Percentiles rank a stretch among this genome's conserved stretches.
Evolutionary conservation across 2,797 vertebrate genomes (phyloP).

Genomic region (Crocidura indochinensis): DNA sequence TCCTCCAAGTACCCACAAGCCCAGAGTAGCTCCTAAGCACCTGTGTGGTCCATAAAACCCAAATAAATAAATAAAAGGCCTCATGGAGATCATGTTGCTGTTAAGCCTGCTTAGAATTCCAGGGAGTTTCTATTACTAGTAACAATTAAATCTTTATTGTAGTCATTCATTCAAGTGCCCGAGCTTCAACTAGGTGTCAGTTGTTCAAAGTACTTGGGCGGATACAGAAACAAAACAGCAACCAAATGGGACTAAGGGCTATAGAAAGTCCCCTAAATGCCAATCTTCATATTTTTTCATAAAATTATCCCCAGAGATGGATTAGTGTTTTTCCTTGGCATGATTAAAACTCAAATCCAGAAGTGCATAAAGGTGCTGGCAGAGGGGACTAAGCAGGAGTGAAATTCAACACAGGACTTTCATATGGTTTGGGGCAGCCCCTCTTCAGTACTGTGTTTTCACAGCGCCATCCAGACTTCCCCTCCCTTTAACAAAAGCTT

Average conservation of each 20-base stretch:
- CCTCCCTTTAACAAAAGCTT: conserved; percentile 26
- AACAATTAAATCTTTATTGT: conserved; percentile 8
- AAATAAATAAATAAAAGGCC: too few species aligned
- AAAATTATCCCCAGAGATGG: conserved; percentile 27
- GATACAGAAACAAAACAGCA: conserved; percentile 20
- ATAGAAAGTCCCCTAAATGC: background rate
- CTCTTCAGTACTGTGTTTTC: background rate
- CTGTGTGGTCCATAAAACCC: too few species aligned
- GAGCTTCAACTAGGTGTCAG: background rate
- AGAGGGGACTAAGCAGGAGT: background rate
- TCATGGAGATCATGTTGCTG: too few species aligned
- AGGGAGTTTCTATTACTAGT: too few species aligned
- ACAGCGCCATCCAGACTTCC: background rate
- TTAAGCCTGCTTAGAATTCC: too few species aligned
- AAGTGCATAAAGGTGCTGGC: background rate
- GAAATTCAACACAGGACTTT: background rate
- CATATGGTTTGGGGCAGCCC: background rate
- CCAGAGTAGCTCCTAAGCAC: too few species aligned
- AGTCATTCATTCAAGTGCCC: conserved; percentile 8
- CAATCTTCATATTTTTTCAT: background rate
- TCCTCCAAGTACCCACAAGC: background rate
- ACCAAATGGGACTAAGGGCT: background rate
- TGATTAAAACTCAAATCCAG: background rate
- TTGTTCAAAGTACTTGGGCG: background rate
- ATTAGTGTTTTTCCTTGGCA: background rate